Evolutionary conservation across 2,888 invertebrate species (phyloP).

Genomic region (Physocephala rufipes): DNA sequence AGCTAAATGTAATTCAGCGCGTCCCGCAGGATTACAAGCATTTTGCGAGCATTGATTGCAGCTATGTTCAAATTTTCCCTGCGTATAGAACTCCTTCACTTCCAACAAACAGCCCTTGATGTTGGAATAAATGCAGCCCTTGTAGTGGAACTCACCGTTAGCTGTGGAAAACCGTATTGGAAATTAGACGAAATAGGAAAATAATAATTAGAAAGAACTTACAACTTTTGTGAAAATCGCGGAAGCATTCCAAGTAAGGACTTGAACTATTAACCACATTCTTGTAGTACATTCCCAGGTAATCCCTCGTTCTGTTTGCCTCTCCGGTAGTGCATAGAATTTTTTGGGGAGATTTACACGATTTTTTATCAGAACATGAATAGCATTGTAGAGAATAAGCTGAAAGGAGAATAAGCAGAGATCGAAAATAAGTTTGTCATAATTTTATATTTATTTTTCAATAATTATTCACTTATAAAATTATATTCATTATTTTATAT

Average conservation of each 20-base stretch:
- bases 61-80: not conserved
- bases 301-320: slow-evolving; percentile 42
- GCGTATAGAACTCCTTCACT: slow-evolving; percentile 31
- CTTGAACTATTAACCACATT: slow-evolving; percentile 41
- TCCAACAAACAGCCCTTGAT: slow-evolving; percentile 33
- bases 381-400: slow-evolving; percentile 45
- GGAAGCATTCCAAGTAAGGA: slow-evolving; percentile 38
- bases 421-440: too few species aligned
- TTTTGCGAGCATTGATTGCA: slow-evolving; percentile 44
- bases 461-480: slow-evolving; percentile 4
- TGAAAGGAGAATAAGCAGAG: slow-evolving; percentile 25
- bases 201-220: slow-evolving; percentile 26
- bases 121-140: slow-evolving; percentile 44
- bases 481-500: not conserved
- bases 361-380: slow-evolving; percentile 39
- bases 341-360: slow-evolving; percentile 43
- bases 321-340: slow-evolving; percentile 45
- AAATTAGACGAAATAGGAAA: not conserved
- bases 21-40: slow-evolving; percentile 49
- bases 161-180: slow-evolving; percentile 18
- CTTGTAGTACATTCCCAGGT: slow-evolving; percentile 43
- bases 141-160: slow-evolving; percentile 36
- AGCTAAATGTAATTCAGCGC: slow-evolving; percentile 26
- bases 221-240: slow-evolving; percentile 44
- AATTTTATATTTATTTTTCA: too few species aligned